These are phyloP conservation scores for Xenopus laevis DNA, from an alignment of 2,113 vertebrate species.

Conservation along the genomic window DNA sequence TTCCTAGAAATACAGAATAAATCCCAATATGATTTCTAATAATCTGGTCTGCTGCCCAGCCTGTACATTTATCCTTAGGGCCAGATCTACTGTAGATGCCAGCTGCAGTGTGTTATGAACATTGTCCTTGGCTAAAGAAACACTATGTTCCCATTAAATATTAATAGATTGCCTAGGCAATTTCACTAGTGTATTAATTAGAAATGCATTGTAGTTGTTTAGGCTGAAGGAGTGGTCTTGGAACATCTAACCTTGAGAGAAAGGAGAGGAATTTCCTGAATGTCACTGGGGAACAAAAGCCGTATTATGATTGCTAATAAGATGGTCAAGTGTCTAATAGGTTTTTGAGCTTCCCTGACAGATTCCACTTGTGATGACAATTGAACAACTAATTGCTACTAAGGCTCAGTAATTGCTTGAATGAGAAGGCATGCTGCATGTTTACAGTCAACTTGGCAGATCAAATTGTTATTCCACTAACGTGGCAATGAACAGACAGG, in stretches of 20 bases:
- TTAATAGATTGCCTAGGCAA: no score
- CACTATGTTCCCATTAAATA: neutral
- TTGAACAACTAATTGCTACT: slow-evolving; percentile 21
- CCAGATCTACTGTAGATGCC: slow-evolving; percentile 3
- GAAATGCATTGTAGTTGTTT: neutral
- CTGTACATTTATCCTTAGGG: neutral
- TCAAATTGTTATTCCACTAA: slow-evolving; percentile 14
- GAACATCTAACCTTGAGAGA: slow-evolving; percentile 24
- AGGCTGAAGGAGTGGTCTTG: neutral
- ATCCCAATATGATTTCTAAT: slow-evolving; percentile 18
- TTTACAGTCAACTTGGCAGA: slow-evolving; percentile 36
- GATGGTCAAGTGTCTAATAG: slow-evolving; percentile 9
- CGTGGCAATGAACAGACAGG: slow-evolving; percentile 25
- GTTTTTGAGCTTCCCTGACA: neutral
- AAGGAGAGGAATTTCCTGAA: neutral
- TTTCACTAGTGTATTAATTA: neutral
- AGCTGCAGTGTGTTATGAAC: slow-evolving; percentile 6
- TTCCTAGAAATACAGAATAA: slow-evolving; percentile 7
- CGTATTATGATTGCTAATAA: slow-evolving; percentile 2
- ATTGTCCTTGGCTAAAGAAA: no score
- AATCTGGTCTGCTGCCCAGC: slow-evolving; percentile 24
- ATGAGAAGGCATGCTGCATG: slow-evolving; percentile 20
- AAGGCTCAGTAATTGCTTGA: slow-evolving; percentile 25
- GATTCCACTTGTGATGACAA: slow-evolving; percentile 17
- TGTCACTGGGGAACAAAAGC: neutral